A percentile compares a stretch with the other conserved stretches of the same genome.
Conservation (phyloP, 2,888 invertebrate species). For the Zhuqinia jingwanae region DNA sequence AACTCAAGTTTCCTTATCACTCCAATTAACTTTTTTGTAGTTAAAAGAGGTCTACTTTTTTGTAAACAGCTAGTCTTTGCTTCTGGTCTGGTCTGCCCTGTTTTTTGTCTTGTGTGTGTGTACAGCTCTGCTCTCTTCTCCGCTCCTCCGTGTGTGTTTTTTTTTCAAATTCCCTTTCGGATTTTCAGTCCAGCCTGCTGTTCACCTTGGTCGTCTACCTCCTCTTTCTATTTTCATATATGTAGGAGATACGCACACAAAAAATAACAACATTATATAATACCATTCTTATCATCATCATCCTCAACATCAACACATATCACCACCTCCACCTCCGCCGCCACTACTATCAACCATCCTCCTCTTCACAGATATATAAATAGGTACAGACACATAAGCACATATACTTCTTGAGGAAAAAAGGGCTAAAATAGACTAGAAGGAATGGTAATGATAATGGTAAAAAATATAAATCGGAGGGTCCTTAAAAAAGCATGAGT, state of each 20-base stretch:
- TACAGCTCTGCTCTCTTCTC: background rate
- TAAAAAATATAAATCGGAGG: background rate
- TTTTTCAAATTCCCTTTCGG: background rate
- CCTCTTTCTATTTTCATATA: slow-evolving; percentile 11
- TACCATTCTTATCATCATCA: slow-evolving; percentile 4
- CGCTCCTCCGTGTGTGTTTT: slow-evolving; percentile 1
- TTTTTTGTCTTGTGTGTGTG: background rate
- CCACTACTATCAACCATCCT: background rate
- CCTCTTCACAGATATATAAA: too few species aligned
- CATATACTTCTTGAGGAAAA: too few species aligned
- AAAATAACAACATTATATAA: background rate
- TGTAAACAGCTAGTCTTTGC: too few species aligned
- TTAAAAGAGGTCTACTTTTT: too few species aligned
- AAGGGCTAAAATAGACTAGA: too few species aligned
- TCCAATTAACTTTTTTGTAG: too few species aligned
- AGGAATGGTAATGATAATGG: background rate
- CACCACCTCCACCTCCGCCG: background rate
- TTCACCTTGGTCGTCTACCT: slow-evolving; percentile 38
- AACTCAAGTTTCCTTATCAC: too few species aligned
- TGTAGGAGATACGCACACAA: too few species aligned
- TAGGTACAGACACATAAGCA: too few species aligned
- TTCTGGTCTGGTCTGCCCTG: background rate
- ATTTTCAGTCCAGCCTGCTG: slow-evolving; percentile 33
- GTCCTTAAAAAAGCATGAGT: slow-evolving; percentile 18
- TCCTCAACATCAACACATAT: background rate